These are phyloP conservation scores for Halichoeres trimaculatus DNA, from an alignment of 2,113 vertebrate species.

Conservation along the genomic window DNA sequence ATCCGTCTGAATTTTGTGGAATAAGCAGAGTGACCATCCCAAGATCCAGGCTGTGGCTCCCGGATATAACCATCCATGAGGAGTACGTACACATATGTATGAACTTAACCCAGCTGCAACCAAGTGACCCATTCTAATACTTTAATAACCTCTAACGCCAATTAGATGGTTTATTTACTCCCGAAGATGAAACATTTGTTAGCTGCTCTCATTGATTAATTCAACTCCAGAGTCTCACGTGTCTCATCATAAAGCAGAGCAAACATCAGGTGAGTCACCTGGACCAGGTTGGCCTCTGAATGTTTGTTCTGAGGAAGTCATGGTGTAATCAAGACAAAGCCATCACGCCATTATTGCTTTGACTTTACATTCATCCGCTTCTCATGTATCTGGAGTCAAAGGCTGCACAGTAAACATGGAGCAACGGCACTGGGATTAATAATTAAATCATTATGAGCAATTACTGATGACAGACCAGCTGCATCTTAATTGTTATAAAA, in stretches of 20 bases:
- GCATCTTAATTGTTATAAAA: too few species aligned
- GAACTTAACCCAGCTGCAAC: too few species aligned
- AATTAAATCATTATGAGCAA: not conserved
- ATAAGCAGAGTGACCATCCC: conserved; percentile 52
- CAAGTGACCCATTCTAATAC: too few species aligned
- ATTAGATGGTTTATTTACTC: not conserved
- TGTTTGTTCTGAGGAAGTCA: too few species aligned
- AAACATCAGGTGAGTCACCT: not conserved
- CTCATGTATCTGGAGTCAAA: not conserved
- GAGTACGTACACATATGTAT: conserved; percentile 54
- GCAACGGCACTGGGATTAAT: not conserved
- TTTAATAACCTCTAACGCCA: too few species aligned
- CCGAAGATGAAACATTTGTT: not conserved
- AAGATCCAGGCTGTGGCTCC: conserved; percentile 64
- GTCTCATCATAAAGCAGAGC: not conserved
- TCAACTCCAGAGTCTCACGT: not conserved
- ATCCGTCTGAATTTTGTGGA: conserved; percentile 64
- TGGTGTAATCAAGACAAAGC: not conserved
- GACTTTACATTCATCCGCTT: not conserved
- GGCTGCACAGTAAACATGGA: not conserved
- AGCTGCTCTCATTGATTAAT: not conserved
- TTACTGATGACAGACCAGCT: not conserved
- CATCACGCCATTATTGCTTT: not conserved
- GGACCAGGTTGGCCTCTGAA: too few species aligned
- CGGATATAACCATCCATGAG: conserved; percentile 58